Conservation (phyloP, 2,113 vertebrate species). For the Otis tarda region DNA sequence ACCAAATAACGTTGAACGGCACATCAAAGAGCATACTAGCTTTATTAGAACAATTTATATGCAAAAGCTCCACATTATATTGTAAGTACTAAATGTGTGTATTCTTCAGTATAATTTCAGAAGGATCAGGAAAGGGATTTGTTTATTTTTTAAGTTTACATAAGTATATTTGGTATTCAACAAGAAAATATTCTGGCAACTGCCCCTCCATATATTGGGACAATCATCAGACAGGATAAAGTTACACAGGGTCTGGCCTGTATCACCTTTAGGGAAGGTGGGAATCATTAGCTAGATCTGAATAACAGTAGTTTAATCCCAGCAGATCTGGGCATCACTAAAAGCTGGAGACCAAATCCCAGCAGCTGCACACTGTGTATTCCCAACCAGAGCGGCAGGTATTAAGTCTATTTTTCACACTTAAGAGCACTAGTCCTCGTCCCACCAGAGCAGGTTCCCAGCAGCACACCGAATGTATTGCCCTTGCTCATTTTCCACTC, state of each 20-base stretch:
- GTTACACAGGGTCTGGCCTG: not conserved
- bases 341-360: not conserved
- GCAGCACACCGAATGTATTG: not conserved
- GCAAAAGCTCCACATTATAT: not conserved
- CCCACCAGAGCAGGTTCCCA: not conserved
- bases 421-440: not conserved
- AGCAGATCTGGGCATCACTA: not conserved
- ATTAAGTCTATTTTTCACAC: not conserved
- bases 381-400: not conserved
- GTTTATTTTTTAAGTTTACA: constrained; percentile 31
- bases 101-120: constrained; percentile 27
- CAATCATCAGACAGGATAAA: not conserved
- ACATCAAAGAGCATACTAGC: constrained; percentile 26
- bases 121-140: not conserved
- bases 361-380: not conserved
- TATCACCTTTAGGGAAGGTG: not conserved
- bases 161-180: not conserved
- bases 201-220: not conserved
- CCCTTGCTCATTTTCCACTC: not conserved
- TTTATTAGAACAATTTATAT: constrained; percentile 49
- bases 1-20: not conserved
- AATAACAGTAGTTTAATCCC: not conserved
- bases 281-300: not conserved
- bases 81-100: not conserved
- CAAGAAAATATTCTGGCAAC: not conserved